Percentiles rank a stretch among this genome's conserved stretches.
Evolutionary conservation across 2,888 invertebrate genomes (phyloP).

Genomic region (Eilema caniola): DNA sequence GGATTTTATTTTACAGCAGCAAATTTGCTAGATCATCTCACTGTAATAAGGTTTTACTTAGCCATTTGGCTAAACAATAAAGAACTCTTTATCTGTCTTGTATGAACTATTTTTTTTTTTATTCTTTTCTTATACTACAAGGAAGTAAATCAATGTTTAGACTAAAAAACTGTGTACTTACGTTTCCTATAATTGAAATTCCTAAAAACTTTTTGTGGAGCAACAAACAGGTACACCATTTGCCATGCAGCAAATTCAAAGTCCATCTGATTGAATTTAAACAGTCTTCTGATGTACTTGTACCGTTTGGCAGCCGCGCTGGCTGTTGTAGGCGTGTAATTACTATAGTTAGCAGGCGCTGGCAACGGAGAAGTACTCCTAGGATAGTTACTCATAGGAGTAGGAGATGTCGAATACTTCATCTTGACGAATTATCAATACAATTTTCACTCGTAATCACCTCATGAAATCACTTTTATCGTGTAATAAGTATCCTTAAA

Average conservation of each 20-base stretch:
- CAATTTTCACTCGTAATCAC: constrained; percentile 29
- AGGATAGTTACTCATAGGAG: constrained; percentile 81
- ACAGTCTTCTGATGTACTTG: constrained; percentile 93
- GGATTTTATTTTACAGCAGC: too few species aligned
- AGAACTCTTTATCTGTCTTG: too few species aligned
- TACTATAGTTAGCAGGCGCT: constrained; percentile 89
- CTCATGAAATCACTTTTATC: constrained; percentile 38
- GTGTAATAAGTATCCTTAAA: constrained; percentile 26
- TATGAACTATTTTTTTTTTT: background rate
- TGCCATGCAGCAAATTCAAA: constrained; percentile 99
- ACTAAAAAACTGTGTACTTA: constrained; percentile 81
- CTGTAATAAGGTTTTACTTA: too few species aligned
- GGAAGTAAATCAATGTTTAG: background rate
- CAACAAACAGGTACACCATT: constrained; percentile 97
- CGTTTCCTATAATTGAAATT: constrained; percentile 99
- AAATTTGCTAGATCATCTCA: too few species aligned
- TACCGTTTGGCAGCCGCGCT: constrained; percentile 96
- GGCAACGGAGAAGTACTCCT: constrained; percentile 89
- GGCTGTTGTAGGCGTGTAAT: constrained; percentile 89
- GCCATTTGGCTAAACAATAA: too few species aligned
- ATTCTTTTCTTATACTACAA: background rate
- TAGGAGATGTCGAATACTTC: constrained; percentile 89
- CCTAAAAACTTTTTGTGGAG: constrained; percentile 98
- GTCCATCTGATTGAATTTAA: constrained; percentile 99
- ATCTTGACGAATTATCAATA: constrained; percentile 59